Evolutionary conservation across 37 sponge, comb jelly and placozoan genomes (phyloP).

Genomic region (Crambe crambe): DNA sequence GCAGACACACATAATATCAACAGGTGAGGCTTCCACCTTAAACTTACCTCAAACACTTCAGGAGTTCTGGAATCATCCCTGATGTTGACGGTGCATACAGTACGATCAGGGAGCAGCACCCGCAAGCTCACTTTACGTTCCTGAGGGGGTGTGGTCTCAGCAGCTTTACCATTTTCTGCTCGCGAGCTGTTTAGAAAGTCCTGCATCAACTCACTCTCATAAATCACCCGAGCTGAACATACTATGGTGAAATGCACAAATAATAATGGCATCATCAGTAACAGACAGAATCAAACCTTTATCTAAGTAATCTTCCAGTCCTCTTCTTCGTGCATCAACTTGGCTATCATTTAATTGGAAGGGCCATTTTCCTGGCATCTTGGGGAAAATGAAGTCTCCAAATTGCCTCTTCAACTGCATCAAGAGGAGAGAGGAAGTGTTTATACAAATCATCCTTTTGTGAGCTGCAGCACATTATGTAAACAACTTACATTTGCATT

Average conservation of each 20-base stretch:
- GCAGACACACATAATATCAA: conserved; percentile 12
- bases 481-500: conserved; percentile 64
- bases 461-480: neutral
- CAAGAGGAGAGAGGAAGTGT: conserved; percentile 1
- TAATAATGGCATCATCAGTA: neutral
- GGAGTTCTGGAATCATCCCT: conserved; percentile 36
- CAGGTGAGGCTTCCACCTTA: neutral
- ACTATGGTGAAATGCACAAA: conserved; percentile 21
- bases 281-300: conserved; percentile 55
- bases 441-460: neutral
- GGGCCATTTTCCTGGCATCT: conserved; percentile 95
- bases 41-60: conserved; percentile 42
- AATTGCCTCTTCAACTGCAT: conserved; percentile 89
- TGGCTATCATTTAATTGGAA: conserved; percentile 83
- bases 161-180: neutral
- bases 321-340: conserved; percentile 81
- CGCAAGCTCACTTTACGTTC: conserved; percentile 28
- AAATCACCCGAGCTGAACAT: conserved; percentile 71
- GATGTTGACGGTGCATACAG: conserved; percentile 34
- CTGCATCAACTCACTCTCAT: conserved; percentile 83
- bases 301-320: conserved; percentile 90
- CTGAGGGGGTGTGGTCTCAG: neutral
- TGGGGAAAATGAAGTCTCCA: conserved; percentile 85
- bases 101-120: conserved; percentile 51
- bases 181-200: conserved; percentile 60